Base-by-base conservation (phyloP, 2,797 vertebrate genomes). In the Argya squamiceps region DNA sequence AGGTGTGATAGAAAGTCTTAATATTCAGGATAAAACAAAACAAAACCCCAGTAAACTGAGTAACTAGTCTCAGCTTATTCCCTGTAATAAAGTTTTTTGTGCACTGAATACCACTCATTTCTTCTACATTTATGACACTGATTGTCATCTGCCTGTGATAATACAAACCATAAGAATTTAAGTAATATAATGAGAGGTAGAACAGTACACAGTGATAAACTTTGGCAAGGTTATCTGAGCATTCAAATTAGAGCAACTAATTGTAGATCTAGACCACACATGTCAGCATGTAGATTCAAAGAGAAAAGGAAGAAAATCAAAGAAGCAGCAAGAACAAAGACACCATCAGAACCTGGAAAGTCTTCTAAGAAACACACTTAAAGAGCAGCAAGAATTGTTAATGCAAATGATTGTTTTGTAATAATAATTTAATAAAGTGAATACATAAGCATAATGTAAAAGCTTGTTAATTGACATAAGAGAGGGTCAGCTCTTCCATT, bases 351-450 rank as follows among this genome's bases (percentile, higher is more conserved):
- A 76, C 80, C 32, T 89, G 88, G 88, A 94, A 90, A 58, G 36
- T 65, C 56, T 96, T 93, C 92, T 88, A 82, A 92, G 74, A 93
- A 77, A 73, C 43, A 59, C 3, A 3, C 64, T 77, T 70, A 52
- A 87, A 80, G 77, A 88, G 34, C 17, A 88, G 47, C 50, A 80
- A 82, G 71, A 91, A 91, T 23, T 94, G 32, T 82, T 83, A 84
- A 94, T 95, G 96, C 80, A 95, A 93, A 95, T 87, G 2, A 85
- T 71, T 89, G 46, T 87, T 95, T 79, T 80, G 62, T 62, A 84
- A 59, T 46, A 94, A 85, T 83, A 87, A 92, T 71, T 64, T 65
- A 88, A 56, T 53, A 60, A 95, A 91, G 65, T 77, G 30, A 91
- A 90, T 84, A 74, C 52, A 74, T 87, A 65, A 89, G 63, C 70